Conservation (phyloP, 2,113 vertebrate genomes). For the Pelodiscus sinensis region DNA sequence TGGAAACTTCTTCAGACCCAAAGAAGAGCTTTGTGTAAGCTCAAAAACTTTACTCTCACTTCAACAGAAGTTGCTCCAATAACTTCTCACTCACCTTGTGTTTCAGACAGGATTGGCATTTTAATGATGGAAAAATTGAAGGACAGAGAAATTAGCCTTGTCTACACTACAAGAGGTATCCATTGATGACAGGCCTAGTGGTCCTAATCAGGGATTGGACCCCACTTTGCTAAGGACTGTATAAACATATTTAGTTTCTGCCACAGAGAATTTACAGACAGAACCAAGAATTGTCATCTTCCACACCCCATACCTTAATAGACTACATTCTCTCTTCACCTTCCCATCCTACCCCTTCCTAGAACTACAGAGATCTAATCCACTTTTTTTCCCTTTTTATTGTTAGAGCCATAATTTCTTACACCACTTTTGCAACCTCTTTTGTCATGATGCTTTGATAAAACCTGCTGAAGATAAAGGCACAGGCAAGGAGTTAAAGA, state of each 20-base stretch:
- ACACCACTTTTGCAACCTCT: background rate
- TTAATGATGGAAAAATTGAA: background rate
- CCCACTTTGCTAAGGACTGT: background rate
- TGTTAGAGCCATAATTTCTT: background rate
- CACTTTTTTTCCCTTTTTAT: background rate
- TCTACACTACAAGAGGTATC: background rate
- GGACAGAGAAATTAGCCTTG: background rate
- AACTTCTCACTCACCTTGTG: background rate
- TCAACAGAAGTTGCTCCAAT: too few relatives aligned
- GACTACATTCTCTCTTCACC: background rate
- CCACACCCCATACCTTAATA: background rate
- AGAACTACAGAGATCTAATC: background rate
- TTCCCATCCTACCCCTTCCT: background rate
- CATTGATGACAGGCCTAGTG: background rate
- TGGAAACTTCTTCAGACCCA: background rate
- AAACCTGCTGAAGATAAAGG: background rate
- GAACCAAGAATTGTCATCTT: background rate
- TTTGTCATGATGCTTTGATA: background rate
- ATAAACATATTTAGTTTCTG: background rate
- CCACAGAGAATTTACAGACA: background rate
- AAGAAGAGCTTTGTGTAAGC: background rate
- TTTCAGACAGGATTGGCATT: background rate
- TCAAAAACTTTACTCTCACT: background rate
- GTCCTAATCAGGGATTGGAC: background rate
- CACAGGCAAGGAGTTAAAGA: background rate